These are phyloP conservation scores for Emmelina monodactyla DNA, from an alignment of 2,888 invertebrate species.

Conservation along the genomic window DNA sequence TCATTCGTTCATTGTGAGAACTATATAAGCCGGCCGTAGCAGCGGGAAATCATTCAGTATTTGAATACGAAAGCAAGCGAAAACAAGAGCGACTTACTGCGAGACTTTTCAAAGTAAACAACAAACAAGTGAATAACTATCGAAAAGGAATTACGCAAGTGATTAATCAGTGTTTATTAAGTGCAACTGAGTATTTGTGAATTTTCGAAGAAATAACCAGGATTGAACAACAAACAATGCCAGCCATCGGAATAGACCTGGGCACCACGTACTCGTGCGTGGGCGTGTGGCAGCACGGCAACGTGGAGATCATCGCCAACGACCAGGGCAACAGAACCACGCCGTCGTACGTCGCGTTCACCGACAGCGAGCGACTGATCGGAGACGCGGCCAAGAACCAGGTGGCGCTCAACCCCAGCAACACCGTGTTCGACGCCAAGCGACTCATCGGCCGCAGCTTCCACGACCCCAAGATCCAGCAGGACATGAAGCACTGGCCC, in stretches of 20 bases:
- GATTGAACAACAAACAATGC: conserved; percentile 20
- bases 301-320: conserved; percentile 70
- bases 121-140: background rate
- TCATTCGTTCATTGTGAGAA: background rate
- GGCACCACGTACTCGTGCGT: conserved; percentile 43
- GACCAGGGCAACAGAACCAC: conserved; percentile 70
- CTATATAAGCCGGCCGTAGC: background rate
- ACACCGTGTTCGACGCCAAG: conserved; percentile 75
- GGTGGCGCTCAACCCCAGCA: conserved; percentile 70
- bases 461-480: conserved; percentile 72
- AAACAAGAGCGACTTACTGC: background rate
- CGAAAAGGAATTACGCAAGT: background rate
- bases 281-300: conserved; percentile 51
- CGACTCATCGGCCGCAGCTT: conserved; percentile 79
- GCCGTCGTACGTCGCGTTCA: conserved; percentile 73
- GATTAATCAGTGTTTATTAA: background rate
- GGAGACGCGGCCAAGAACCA: conserved; percentile 71
- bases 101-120: background rate
- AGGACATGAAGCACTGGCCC: conserved; percentile 80
- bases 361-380: conserved; percentile 65
- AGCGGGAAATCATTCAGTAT: conserved; percentile 1
- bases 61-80: background rate
- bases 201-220: background rate
- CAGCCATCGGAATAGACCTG: conserved; percentile 40
- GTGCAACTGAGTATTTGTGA: background rate